A percentile compares a stretch with the other conserved stretches of the same genome.
Evolutionary conservation across 2,888 invertebrate genomes (phyloP).

Genomic region (Chrysopilus asiliformis): DNA sequence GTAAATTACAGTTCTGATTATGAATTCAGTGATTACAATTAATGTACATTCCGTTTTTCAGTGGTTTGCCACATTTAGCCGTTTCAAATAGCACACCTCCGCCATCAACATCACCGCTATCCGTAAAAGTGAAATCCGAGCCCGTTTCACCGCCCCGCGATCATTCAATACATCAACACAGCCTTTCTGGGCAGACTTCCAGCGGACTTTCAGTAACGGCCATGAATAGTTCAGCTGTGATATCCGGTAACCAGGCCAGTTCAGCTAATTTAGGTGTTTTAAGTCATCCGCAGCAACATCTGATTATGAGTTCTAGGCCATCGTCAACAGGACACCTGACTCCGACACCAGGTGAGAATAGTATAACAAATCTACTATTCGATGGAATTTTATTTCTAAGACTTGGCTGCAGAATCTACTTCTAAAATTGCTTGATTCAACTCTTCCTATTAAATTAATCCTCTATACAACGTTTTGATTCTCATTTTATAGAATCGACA

Average conservation of each 20-base stretch:
- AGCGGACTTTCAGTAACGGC: conserved; percentile 23
- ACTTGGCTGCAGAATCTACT: too few relatives aligned
- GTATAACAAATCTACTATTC: too few relatives aligned
- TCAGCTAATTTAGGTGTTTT: conserved; percentile 40
- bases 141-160: conserved; percentile 90
- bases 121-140: conserved; percentile 87
- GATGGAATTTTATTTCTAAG: too few relatives aligned
- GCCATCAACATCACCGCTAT: conserved; percentile 64
- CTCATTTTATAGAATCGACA: too few relatives aligned
- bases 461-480: too few relatives aligned
- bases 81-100: conserved; percentile 60
- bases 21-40: neutral
- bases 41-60: conserved; percentile 14
- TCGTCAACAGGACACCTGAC: conserved; percentile 46
- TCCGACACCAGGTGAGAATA: conserved; percentile 40
- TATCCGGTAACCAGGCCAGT: conserved; percentile 26
- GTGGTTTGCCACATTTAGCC: conserved; percentile 64
- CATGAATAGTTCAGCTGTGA: conserved; percentile 25
- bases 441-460: too few relatives aligned
- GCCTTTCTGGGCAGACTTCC: conserved; percentile 16
- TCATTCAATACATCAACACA: conserved; percentile 20
- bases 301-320: conserved; percentile 40
- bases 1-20: neutral
- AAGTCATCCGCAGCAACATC: conserved; percentile 40
- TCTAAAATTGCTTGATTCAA: too few relatives aligned